Evolutionary conservation across 2,888 invertebrate species (phyloP).

Genomic region (Cantharis flavilabris): DNA sequence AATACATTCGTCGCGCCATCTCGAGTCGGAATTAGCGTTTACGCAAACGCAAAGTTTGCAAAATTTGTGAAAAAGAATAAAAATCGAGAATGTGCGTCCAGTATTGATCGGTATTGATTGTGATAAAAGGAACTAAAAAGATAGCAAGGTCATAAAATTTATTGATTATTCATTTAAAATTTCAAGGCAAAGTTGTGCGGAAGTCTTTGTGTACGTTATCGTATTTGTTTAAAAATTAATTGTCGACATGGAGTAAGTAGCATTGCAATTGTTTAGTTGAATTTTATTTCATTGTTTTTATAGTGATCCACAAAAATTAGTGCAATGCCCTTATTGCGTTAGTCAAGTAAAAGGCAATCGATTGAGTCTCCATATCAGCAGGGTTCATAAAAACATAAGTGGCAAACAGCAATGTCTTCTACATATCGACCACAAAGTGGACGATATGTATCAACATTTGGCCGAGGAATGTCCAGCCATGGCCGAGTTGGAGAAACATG

Average conservation of each 20-base stretch:
- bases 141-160: no score
- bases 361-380: neutral
- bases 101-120: no score
- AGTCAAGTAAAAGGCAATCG: neutral
- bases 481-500: neutral
- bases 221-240: no score
- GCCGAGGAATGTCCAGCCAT: neutral
- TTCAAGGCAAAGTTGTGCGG: no score
- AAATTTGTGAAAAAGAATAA: no score
- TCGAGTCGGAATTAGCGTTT: no score
- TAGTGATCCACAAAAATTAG: neutral
- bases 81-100: no score
- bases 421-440: neutral
- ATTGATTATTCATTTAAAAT: no score
- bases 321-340: neutral
- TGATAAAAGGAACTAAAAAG: no score
- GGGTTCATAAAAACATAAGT: neutral
- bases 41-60: no score
- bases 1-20: no score
- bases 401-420: neutral
- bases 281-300: neutral
- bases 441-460: neutral
- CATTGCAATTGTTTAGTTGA: neutral
- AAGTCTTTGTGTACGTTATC: no score
- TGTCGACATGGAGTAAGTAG: neutral